Evolutionary conservation across 2,888 invertebrate species (phyloP), one percentile per base, ranked within the genome.

Genomic region (Netelia inedita): DNA sequence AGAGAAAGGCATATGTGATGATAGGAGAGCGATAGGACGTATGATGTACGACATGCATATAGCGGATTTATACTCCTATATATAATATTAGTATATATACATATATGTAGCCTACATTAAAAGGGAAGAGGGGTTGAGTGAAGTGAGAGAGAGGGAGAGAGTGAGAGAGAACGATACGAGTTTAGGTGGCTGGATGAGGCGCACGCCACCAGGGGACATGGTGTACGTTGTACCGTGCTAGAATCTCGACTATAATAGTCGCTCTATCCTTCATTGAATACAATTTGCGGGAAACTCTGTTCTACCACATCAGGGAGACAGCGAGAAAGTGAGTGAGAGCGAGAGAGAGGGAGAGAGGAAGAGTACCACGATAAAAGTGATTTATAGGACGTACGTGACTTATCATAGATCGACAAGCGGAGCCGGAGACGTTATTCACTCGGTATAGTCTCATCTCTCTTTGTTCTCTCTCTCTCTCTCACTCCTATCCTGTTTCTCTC

Each of bases 311-410:
- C 53, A 65, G 46, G 63, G 46, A 61, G 28, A 61, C 2, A 1
- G 61, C 14, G 28, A 28, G 28, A 2, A 28, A 28, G 28, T 5
- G 35, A 11, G 69, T 63, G 55, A 65, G 61, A 66, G 57, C 57
- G 66, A 28, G 73, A 14, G 35, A 69, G 74, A 81, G 43, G 43
- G 50, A 73, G 57, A n/a, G 57, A 73, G 65, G 53, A 63, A 61
- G 46, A 80, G 66, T 6, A 59, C 63, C 73, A 72, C 83, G 85
- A 86, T 87, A 85, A 87, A 84, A 87, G 85, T 83, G 85, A 85
- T 86, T 85, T 83, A 86, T 87, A 79, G 82, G 72, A 73, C 83
- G 74, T 78, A 80, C 85, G 87, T 86, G 82, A 86, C 86, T 88
- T 88, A 86, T 87, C 86, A 86, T 72, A 85, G 78, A 83, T 79